A percentile compares a stretch with the other conserved stretches of the same genome.
Evolutionary conservation across 2,797 vertebrate species (phyloP).

Genomic region (Orestias chungarensis): DNA sequence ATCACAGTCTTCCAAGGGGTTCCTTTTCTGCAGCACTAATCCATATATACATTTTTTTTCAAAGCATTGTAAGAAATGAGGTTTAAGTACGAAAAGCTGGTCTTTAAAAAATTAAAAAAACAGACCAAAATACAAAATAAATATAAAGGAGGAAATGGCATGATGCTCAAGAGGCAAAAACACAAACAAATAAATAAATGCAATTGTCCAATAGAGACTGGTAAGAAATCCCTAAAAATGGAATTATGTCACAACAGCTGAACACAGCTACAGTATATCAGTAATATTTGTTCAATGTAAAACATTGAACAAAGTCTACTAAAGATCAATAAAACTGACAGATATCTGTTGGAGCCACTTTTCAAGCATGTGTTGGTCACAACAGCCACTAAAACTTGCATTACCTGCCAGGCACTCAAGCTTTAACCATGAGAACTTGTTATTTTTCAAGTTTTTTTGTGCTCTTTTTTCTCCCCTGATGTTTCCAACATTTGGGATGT

Average conservation of each 20-base stretch:
- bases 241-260: not conserved
- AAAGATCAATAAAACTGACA: not conserved
- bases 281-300: no score
- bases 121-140: not conserved
- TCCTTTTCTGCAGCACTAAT: not conserved
- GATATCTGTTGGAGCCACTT: no score
- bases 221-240: not conserved
- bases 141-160: not conserved
- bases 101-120: not conserved
- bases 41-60: not conserved
- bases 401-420: no score
- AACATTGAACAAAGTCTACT: not conserved
- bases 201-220: not conserved
- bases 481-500: no score
- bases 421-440: no score
- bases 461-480: no score
- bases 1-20: not conserved
- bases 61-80: not conserved
- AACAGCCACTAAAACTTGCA: no score
- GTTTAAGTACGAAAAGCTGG: not conserved
- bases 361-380: no score
- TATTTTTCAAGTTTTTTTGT: no score
- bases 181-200: not conserved
- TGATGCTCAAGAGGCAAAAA: not conserved
- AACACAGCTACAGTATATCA: not conserved